Percentiles rank a stretch among this genome's conserved stretches.
Evolutionary conservation across 2,113 vertebrate genomes (phyloP).

Genomic region (Balaenoptera acutorostrata): DNA sequence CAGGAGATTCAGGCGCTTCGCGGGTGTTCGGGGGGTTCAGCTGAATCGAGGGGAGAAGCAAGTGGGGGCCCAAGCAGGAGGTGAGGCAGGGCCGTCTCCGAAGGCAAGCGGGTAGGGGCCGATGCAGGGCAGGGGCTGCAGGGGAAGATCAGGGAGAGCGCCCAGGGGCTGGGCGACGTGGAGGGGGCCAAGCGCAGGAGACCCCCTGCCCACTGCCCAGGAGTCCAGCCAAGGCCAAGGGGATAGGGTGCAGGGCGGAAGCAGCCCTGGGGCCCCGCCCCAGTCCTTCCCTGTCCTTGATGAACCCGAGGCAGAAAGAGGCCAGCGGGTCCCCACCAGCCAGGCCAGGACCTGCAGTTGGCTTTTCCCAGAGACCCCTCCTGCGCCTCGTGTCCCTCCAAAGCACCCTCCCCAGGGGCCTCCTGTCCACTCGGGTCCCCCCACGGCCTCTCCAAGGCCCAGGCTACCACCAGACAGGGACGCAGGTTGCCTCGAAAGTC

Average conservation of each 20-base stretch:
- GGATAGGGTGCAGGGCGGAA: neutral
- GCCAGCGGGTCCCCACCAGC: neutral
- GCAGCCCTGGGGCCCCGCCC: rapidly evolving
- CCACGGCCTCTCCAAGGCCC: too few relatives aligned
- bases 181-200: neutral
- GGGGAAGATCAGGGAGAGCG: neutral
- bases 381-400: neutral
- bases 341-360: neutral
- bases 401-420: neutral
- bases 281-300: neutral
- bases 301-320: neutral
- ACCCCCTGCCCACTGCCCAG: neutral
- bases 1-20: neutral
- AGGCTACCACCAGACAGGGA: neutral
- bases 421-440: rapidly evolving
- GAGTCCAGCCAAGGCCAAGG: neutral
- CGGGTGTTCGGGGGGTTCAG: rapidly evolving
- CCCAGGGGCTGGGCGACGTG: too few relatives aligned
- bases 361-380: neutral
- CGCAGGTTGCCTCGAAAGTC: neutral
- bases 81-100: neutral
- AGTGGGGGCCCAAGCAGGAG: too few relatives aligned
- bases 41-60: neutral
- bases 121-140: too few relatives aligned
- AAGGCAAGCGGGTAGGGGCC: neutral